Evolutionary conservation across 2,113 vertebrate genomes (phyloP).

Genomic region (Haliaeetus leucogaster): DNA sequence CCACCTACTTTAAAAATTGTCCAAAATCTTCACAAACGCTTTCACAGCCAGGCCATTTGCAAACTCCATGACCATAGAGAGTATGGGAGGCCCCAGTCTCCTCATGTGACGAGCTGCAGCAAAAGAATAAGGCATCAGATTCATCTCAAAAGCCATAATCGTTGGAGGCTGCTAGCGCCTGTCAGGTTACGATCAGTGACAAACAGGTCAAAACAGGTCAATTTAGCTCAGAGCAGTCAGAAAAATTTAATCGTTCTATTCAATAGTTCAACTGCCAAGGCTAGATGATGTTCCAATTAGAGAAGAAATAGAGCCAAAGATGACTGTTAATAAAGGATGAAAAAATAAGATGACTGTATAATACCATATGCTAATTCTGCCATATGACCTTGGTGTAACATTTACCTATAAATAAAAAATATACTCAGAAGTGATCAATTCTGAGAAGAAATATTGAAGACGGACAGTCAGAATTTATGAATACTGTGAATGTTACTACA

Average conservation of each 20-base stretch:
- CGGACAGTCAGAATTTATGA: background rate
- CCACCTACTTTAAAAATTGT: constrained; percentile 98
- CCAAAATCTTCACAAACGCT: constrained; percentile 98
- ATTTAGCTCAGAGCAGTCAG: constrained; percentile 81
- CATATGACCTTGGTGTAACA: constrained; percentile 74
- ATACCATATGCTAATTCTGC: constrained; percentile 76
- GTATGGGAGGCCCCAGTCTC: constrained; percentile 94
- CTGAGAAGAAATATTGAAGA: constrained; percentile 12
- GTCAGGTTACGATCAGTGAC: constrained; percentile 84
- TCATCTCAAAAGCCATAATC: constrained; percentile 80
- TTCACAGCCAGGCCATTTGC: constrained; percentile 99
- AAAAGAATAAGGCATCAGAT: constrained; percentile 75
- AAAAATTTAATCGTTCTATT: constrained; percentile 84
- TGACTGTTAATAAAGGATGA: constrained; percentile 81
- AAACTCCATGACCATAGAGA: constrained; percentile 97
- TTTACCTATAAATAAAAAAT: constrained; percentile 76
- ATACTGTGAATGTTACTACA: background rate
- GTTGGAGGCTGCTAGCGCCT: constrained; percentile 77
- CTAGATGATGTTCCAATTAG: constrained; percentile 87
- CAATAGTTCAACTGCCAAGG: constrained; percentile 84
- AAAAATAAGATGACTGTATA: constrained; percentile 75
- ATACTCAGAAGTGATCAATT: constrained; percentile 51
- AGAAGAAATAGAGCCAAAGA: constrained; percentile 81
- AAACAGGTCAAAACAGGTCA: constrained; percentile 84
- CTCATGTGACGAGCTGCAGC: constrained; percentile 91